A percentile compares a stretch with the other conserved stretches of the same genome.
Conservation (phyloP, 2,797 vertebrate genomes). For the Urosaurus nigricauda region DNA sequence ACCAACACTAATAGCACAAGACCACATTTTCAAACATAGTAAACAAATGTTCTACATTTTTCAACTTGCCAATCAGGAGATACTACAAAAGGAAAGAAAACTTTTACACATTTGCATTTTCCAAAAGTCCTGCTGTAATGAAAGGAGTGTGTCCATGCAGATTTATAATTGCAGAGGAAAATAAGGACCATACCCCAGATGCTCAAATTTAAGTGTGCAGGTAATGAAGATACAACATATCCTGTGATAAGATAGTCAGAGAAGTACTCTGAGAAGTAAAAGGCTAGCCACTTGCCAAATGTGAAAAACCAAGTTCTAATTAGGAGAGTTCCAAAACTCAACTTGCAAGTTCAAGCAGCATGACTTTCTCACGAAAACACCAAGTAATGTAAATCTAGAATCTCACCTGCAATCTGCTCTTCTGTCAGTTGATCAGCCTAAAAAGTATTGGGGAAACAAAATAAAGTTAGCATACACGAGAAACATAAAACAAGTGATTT, state of each 20-base stretch:
- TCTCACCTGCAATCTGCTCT: slow-evolving; percentile 99
- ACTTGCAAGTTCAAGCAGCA: slow-evolving; percentile 29
- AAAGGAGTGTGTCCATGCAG: not conserved
- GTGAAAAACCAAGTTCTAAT: not conserved
- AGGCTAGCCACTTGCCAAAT: not conserved
- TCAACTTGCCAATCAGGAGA: not conserved
- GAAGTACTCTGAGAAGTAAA: not conserved
- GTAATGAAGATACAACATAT: not conserved
- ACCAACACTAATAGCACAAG: not conserved
- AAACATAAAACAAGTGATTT: not conserved
- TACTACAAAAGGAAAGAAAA: not conserved
- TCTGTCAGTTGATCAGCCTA: slow-evolving; percentile 99
- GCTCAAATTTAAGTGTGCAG: not conserved
- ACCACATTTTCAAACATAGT: too few relatives aligned
- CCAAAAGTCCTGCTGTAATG: not conserved
- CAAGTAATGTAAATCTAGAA: slow-evolving; percentile 11
- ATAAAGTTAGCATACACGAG: not conserved
- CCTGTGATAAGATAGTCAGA: not conserved
- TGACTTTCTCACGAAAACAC: not conserved
- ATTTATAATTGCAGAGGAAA: not conserved
- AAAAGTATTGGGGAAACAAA: slow-evolving; percentile 56
- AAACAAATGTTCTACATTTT: not conserved
- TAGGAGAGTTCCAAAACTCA: slow-evolving; percentile 10
- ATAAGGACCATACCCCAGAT: not conserved
- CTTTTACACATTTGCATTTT: not conserved